Percentiles rank a stretch among this genome's conserved stretches.
Evolutionary conservation across 2,113 vertebrate species (phyloP).

Genomic region (Prunella fulvescens): DNA sequence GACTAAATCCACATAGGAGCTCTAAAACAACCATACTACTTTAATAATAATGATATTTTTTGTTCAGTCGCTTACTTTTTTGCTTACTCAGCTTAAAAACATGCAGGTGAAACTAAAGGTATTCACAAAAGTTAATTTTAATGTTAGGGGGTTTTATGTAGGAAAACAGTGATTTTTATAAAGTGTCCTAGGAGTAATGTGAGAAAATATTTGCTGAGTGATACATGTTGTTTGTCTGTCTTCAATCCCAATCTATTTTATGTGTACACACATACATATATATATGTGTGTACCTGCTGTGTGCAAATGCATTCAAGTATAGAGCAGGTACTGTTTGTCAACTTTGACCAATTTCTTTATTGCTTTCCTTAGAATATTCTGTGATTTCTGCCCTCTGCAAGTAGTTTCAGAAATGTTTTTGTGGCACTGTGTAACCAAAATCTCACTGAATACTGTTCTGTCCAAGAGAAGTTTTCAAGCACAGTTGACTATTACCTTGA

Average conservation of each 20-base stretch:
- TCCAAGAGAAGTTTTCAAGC: neutral
- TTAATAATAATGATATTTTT: neutral
- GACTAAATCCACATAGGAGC: neutral
- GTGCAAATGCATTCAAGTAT: neutral
- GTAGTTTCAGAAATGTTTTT: neutral
- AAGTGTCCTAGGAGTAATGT: neutral
- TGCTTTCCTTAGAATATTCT: neutral
- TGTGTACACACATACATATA: neutral
- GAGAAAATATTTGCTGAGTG: neutral
- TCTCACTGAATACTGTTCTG: neutral
- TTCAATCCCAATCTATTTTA: neutral
- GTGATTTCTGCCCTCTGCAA: neutral
- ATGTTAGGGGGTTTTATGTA: fast-evolving
- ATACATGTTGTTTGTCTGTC: neutral
- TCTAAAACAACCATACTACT: neutral
- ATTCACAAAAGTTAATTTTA: neutral
- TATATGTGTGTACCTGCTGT: neutral
- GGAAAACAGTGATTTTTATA: neutral
- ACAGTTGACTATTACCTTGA: neutral
- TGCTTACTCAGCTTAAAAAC: neutral
- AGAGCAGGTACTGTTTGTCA: neutral
- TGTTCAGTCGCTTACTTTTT: neutral
- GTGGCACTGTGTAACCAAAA: neutral
- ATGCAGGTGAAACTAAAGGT: neutral
- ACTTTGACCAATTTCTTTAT: neutral